Evolutionary conservation across 2,888 invertebrate species (phyloP), one percentile per base, ranked within the genome.

Genomic region (Adineta ricciae): DNA sequence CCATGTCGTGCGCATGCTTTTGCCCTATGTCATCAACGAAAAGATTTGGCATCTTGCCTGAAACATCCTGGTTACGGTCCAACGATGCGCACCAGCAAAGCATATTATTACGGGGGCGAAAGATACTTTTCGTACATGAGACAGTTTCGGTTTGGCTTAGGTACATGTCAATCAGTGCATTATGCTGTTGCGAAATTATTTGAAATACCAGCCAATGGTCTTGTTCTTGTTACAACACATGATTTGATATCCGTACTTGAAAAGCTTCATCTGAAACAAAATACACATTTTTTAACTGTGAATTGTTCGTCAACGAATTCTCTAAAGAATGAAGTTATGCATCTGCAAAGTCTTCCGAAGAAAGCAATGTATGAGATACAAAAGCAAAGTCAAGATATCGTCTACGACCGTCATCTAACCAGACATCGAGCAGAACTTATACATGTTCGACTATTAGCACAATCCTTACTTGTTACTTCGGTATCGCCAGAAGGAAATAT

Each of bases 101-200:
- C 21, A 24, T 24, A 9, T 38, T 36, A 36, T 19, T 64, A 64
- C 32, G 41, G 41, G 11, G 78, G 78, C 11, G 19, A 78, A 41
- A 21, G 78, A 41, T 78, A 38, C 41, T 78, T 41, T 78, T 38
- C 24, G 0, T 78, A 78, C n/a, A 78, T 78, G 78, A 78, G 41
- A 41, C 0, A 78, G 41, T 78, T 41, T 41, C 41, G 38, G 3
- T 78, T 78, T 41, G 78, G 78, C 11, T 14, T 78, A 3, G 78
- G 32, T 21, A 78, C 78, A 78, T 78, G 78, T 78, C 21, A 41
- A 78, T 78, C 41, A 2, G 78, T 78, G 9, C 78, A 78, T n/a
- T 78, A 78, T 78, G 78, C 78, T n/a, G n/a, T 78, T n/a, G 78
- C 78, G 9, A 78, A 78, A 78, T 78, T 78, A 78, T 78, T 78